Evolutionary conservation across 2,888 invertebrate species (phyloP).

Genomic region (Diaperis boleti): DNA sequence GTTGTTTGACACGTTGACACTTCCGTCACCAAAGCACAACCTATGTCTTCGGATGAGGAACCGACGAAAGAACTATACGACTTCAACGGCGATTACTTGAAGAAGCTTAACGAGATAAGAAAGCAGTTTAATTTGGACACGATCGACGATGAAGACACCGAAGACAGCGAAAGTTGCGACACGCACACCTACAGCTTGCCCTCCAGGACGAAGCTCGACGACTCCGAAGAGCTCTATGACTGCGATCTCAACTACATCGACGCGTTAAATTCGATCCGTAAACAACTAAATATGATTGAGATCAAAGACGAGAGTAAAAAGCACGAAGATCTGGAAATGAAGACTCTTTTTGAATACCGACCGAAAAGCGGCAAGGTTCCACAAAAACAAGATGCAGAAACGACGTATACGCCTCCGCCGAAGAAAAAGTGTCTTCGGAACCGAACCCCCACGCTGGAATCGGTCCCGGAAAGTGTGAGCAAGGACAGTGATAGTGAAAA

Average conservation of each 20-base stretch:
- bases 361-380: background rate
- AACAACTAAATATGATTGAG: conserved; percentile 46
- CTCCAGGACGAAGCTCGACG: background rate
- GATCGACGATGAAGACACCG: background rate
- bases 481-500: no score
- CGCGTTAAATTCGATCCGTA: conserved; percentile 47
- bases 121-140: conserved; percentile 3
- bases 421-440: conserved; percentile 7
- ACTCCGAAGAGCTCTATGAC: conserved; percentile 45
- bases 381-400: background rate
- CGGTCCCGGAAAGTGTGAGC: background rate
- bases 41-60: conserved; percentile 16
- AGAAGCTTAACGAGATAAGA: conserved; percentile 3
- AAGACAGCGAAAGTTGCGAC: background rate
- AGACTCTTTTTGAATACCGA: background rate
- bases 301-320: conserved; percentile 29
- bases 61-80: conserved; percentile 13
- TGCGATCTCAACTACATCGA: conserved; percentile 47
- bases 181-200: background rate
- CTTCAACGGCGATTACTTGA: conserved; percentile 7
- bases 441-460: background rate
- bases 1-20: conserved; percentile 10
- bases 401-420: conserved; percentile 8
- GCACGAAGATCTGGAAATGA: background rate
- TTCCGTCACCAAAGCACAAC: background rate